phyloP scores from a whole-genome alignment of 2,888 invertebrate species.

The Lymantria dispar region DNA sequence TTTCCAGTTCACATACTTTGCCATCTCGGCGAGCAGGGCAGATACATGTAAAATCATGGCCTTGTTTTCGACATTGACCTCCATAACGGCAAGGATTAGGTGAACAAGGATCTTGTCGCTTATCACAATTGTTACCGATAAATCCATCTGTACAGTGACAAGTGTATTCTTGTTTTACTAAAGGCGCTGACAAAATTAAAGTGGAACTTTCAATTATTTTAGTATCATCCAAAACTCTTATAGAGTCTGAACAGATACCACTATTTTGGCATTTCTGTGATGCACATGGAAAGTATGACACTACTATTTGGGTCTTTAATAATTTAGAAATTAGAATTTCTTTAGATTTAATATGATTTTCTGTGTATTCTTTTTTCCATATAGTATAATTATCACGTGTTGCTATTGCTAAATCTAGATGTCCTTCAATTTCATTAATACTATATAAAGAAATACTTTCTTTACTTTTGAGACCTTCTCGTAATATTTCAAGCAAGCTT shows the following conservation, averaged over 20 bases:
- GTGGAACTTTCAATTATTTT: slow-evolving; percentile 91
- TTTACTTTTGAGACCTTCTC: slow-evolving; percentile 84
- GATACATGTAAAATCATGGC: slow-evolving; percentile 91
- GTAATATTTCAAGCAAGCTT: slow-evolving; percentile 87
- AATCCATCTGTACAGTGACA: slow-evolving; percentile 94
- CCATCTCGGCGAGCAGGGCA: slow-evolving; percentile 92
- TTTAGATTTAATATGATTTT: slow-evolving; percentile 85
- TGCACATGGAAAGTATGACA: slow-evolving; percentile 91
- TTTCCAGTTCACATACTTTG: slow-evolving; percentile 91
- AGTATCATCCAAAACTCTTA: slow-evolving; percentile 86
- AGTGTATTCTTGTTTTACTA: slow-evolving; percentile 88
- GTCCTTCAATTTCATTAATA: slow-evolving; percentile 85
- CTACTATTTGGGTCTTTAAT: slow-evolving; percentile 82
- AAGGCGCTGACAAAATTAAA: slow-evolving; percentile 91
- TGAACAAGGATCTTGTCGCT: slow-evolving; percentile 94
- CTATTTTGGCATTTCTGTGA: slow-evolving; percentile 89
- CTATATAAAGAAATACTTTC: slow-evolving; percentile 88
- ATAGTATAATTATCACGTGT: slow-evolving; percentile 83
- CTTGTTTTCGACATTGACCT: slow-evolving; percentile 92
- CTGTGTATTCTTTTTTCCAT: slow-evolving; percentile 84
- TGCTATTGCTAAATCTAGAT: slow-evolving; percentile 88
- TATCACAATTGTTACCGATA: slow-evolving; percentile 91
- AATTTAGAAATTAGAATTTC: slow-evolving; percentile 84
- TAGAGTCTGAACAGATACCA: slow-evolving; percentile 88
- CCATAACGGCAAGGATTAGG: slow-evolving; percentile 94